Percentiles rank a stretch among this genome's conserved stretches.
Evolutionary conservation across 2,888 invertebrate genomes (phyloP).

Genomic region (Cataglyphis albicans): DNA sequence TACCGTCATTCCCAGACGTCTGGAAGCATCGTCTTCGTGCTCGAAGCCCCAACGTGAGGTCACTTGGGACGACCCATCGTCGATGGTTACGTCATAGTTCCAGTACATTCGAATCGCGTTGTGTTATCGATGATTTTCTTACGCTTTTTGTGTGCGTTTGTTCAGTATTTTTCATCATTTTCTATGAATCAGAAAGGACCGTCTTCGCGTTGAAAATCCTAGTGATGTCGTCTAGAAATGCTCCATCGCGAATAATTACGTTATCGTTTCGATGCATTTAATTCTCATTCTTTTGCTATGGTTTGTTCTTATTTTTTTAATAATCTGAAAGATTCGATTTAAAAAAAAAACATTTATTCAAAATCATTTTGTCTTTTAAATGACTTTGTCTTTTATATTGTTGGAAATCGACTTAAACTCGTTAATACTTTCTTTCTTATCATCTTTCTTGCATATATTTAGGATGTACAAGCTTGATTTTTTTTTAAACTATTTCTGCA

Average conservation of each 20-base stretch:
- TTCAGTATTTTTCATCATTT: not conserved
- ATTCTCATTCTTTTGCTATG: not conserved
- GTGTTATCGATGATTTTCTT: not conserved
- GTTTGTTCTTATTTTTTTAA: not conserved
- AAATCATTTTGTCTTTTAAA: not conserved
- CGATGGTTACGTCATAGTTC: constrained; percentile 25
- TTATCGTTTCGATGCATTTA: not conserved
- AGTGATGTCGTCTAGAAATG: not conserved
- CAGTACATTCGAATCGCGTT: not conserved
- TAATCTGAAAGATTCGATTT: constrained; percentile 1
- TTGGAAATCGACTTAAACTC: not conserved
- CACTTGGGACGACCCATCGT: not conserved
- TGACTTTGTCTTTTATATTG: not conserved
- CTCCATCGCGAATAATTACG: not conserved
- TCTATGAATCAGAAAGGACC: not conserved
- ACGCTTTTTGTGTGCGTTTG: not conserved
- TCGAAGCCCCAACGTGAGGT: not conserved
- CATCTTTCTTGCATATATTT: not conserved
- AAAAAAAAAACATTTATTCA: not conserved
- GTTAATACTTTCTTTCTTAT: not conserved
- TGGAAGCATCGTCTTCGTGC: not conserved
- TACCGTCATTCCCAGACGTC: not conserved
- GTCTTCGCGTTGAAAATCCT: not conserved
- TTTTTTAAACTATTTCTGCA: not conserved
- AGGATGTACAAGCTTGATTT: not conserved